Base-by-base conservation (phyloP, 1,140 invertebrate species). In the Magallana angulata region DNA sequence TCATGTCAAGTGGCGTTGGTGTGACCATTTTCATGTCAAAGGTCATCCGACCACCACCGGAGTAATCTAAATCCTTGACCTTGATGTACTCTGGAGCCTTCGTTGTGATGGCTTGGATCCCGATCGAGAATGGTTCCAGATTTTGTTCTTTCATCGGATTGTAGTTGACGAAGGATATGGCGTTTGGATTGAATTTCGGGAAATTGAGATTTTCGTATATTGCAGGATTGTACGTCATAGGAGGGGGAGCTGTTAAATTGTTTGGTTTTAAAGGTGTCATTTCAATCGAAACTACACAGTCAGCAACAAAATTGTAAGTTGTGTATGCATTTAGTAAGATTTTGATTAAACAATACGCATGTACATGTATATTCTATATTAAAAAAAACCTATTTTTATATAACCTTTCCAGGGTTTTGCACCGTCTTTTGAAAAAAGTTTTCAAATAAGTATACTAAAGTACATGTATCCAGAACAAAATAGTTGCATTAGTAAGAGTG, bases 141-240 rank as follows among this genome's bases (percentile, higher is more conserved):
- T 76, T 76, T 76, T 76, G 68, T 76, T 76, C 68, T 30, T 36
- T 76, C 68, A 76, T 76, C 0, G 68, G 68, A 7, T 76, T 76
- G 68, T 76, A 76, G 68, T 76, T 76, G 68, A 76, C 68, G 14
- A 76, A 76, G 68, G 68, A 12, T 11, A 76, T 36, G 24, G 18
- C 14, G 24, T 76, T 76, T 9, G 68, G 68, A 24, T 76, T 30
- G 11, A 30, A 76, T 6, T 30, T 30, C 12, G 68, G 68, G 18
- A 76, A 48, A 30, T 76, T 76, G 11, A 76, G 24, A 11, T 12
- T 30, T 30, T 76, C 24, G 14, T 76, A 76, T 12, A 76, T 30
- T 18, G 18, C 68, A 24, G 68, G 68, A 2, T 76, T 76, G 24
- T 76, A 76, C 8, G 68, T 36, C 68, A 48, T 76, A 30, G 24